Percentiles rank a stretch among this genome's conserved stretches.
These are phyloP conservation scores for Temnopleurus reevesii DNA, from an alignment of 53 echinoderm and acorn worm genomes.

Conservation along the genomic window DNA sequence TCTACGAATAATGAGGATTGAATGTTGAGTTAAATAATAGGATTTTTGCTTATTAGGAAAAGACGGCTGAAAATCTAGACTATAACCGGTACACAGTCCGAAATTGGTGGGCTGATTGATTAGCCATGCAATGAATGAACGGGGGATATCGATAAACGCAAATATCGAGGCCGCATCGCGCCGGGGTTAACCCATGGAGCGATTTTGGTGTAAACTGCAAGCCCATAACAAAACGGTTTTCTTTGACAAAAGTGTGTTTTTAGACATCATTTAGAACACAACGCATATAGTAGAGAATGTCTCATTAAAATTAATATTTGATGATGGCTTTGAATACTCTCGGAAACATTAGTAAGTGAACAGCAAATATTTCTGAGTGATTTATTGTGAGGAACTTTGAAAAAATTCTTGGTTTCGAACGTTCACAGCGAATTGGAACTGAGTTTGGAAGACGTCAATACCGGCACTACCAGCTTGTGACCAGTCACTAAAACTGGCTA, in stretches of 20 bases:
- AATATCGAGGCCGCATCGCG: neutral
- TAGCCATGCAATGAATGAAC: neutral
- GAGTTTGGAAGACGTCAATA: no score
- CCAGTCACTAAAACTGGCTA: neutral
- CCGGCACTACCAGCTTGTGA: neutral
- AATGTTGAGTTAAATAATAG: no score
- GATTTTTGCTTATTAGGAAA: neutral
- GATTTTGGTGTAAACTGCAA: neutral
- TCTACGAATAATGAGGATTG: no score
- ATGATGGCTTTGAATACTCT: no score
- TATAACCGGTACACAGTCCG: neutral
- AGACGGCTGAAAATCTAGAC: neutral
- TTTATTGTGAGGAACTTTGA: neutral
- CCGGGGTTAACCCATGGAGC: neutral
- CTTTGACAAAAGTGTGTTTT: neutral
- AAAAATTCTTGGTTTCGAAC: neutral
- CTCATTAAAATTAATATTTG: neutral
- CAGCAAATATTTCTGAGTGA: neutral
- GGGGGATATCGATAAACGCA: neutral
- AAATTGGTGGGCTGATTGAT: neutral
- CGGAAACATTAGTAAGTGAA: neutral
- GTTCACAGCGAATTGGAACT: no score
- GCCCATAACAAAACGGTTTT: neutral
- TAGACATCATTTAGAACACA: neutral
- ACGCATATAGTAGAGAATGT: neutral